Percentiles rank a stretch among this genome's conserved stretches.
Evolutionary conservation across 1,140 invertebrate species (phyloP).

Genomic region (Cyclina sinensis): DNA sequence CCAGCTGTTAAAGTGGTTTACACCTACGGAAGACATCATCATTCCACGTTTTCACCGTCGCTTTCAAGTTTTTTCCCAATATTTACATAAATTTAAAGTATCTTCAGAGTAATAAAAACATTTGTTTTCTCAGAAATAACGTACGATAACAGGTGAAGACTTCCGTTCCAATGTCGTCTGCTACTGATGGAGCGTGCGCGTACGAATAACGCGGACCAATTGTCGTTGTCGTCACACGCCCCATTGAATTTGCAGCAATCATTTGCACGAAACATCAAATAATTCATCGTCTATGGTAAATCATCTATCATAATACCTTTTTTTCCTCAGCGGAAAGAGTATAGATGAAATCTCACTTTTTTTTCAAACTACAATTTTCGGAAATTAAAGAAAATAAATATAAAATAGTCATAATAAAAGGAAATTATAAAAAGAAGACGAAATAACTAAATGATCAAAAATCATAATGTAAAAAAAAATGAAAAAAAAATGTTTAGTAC

Average conservation of each 20-base stretch:
- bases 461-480: too few relatives aligned
- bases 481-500: too few relatives aligned
- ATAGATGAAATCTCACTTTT: too few relatives aligned
- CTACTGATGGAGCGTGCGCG: slow-evolving; percentile 50
- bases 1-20: slow-evolving; percentile 54
- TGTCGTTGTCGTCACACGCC: slow-evolving; percentile 57
- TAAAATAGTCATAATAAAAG: too few relatives aligned
- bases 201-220: slow-evolving; percentile 43
- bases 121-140: slow-evolving; percentile 65
- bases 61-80: slow-evolving; percentile 65
- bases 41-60: slow-evolving; percentile 38
- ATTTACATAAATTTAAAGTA: slow-evolving; percentile 69
- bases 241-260: slow-evolving; percentile 48
- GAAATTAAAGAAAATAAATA: too few relatives aligned
- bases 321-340: too few relatives aligned
- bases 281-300: slow-evolving; percentile 9
- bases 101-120: slow-evolving; percentile 66
- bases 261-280: slow-evolving; percentile 34
- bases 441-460: too few relatives aligned
- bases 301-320: slow-evolving; percentile 23
- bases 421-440: too few relatives aligned
- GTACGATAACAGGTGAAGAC: slow-evolving; percentile 61
- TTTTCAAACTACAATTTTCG: too few relatives aligned
- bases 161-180: slow-evolving; percentile 62
- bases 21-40: slow-evolving; percentile 44